These are phyloP conservation scores for Labrus mixtus DNA, from an alignment of 2,113 vertebrate genomes.

Conservation along the genomic window DNA sequence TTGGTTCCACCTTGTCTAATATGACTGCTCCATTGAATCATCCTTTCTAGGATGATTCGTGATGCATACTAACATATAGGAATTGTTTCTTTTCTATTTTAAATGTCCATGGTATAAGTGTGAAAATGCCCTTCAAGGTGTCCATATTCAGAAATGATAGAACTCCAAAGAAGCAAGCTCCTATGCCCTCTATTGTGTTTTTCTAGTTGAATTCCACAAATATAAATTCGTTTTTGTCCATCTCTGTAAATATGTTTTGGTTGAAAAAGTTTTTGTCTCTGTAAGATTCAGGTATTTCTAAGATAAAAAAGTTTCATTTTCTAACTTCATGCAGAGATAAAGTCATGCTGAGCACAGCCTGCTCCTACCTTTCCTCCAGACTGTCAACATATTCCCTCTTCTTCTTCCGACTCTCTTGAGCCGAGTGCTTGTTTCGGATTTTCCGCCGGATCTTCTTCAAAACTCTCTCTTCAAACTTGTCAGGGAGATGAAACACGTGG, in stretches of 20 bases:
- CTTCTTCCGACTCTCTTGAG: slow-evolving; percentile 95
- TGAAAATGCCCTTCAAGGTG: too few species aligned
- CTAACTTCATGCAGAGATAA: not conserved
- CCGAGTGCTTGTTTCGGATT: slow-evolving; percentile 95
- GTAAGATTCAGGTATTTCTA: not conserved
- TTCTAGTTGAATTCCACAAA: not conserved
- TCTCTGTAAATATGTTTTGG: slow-evolving; percentile 8
- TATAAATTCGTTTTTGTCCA: slow-evolving; percentile 2
- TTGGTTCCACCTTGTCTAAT: not conserved
- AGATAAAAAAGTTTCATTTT: not conserved
- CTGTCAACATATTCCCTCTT: slow-evolving; percentile 93
- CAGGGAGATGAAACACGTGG: slow-evolving; percentile 55
- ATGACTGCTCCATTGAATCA: too few species aligned
- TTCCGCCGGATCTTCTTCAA: slow-evolving; percentile 95
- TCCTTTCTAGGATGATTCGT: too few species aligned
- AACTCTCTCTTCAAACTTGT: slow-evolving; percentile 91
- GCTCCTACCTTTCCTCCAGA: slow-evolving; percentile 88
- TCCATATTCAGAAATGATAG: too few species aligned
- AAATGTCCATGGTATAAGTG: too few species aligned
- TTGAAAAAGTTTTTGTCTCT: not conserved
- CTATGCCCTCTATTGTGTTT: too few species aligned
- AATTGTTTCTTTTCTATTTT: too few species aligned
- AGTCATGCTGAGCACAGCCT: not conserved
- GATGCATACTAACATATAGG: too few species aligned
- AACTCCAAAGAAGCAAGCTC: too few species aligned